Evolutionary conservation across 2,797 vertebrate species (phyloP).

Genomic region (Typhlichthys eigenmanni): DNA sequence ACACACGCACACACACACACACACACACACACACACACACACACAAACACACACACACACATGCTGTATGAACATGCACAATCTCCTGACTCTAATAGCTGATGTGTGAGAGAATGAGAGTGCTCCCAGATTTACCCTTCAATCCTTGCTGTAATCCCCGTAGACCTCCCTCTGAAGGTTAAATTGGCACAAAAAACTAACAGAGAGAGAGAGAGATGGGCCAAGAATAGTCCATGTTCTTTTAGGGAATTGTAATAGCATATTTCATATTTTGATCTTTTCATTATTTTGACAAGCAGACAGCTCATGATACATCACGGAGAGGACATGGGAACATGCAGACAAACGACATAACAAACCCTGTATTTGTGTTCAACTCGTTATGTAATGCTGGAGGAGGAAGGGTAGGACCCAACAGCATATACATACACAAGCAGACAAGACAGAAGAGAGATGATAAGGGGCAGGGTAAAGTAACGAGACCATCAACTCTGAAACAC

Average conservation of each 20-base stretch:
- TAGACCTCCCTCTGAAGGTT: constrained; percentile 70
- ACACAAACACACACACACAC: constrained; percentile 19
- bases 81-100: constrained; percentile 68
- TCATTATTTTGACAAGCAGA: constrained; percentile 47
- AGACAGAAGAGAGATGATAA: too few species aligned
- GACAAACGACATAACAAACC: neutral
- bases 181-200: constrained; percentile 59
- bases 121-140: constrained; percentile 76
- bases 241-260: constrained; percentile 31
- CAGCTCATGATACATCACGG: constrained; percentile 31
- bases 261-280: constrained; percentile 31
- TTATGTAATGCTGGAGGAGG: too few species aligned
- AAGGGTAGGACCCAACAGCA: too few species aligned
- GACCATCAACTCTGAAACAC: too few species aligned
- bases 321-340: constrained; percentile 25
- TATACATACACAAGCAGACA: too few species aligned
- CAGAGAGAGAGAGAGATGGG: constrained; percentile 15
- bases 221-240: constrained; percentile 13
- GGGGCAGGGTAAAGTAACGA: too few species aligned
- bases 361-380: too few species aligned
- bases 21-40: constrained; percentile 19
- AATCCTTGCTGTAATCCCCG: constrained; percentile 73
- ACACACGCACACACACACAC: constrained; percentile 1
- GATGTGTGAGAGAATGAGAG: constrained; percentile 70
- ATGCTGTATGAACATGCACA: constrained; percentile 19